Evolutionary conservation across 2,113 vertebrate species (phyloP).

Genomic region (Delphinus delphis): DNA sequence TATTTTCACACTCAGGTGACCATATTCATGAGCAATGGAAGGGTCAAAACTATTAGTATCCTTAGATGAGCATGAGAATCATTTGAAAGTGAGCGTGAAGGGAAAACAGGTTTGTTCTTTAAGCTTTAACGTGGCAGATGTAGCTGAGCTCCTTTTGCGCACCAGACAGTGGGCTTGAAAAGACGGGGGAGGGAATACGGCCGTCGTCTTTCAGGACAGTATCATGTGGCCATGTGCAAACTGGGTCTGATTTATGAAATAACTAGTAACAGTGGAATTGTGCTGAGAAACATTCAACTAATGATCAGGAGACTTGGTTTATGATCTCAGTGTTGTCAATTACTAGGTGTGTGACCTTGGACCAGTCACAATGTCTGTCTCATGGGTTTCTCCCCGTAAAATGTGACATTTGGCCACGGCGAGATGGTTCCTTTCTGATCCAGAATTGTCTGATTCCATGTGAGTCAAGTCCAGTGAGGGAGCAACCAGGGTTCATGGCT

Average conservation of each 20-base stretch:
- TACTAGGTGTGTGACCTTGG: neutral
- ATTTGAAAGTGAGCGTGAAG: neutral
- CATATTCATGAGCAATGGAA: neutral
- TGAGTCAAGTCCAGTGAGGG: neutral
- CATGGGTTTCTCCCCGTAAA: neutral
- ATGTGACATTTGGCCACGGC: neutral
- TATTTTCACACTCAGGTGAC: neutral
- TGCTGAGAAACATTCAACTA: neutral
- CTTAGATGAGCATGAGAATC: neutral
- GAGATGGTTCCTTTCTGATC: neutral
- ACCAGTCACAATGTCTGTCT: neutral
- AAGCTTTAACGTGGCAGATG: neutral
- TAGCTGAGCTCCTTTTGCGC: no score
- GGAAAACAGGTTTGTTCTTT: neutral
- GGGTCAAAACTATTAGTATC: neutral
- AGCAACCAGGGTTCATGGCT: neutral
- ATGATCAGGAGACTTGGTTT: neutral
- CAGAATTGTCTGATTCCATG: neutral
- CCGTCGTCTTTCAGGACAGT: neutral
- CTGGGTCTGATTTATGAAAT: neutral
- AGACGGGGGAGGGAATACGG: rapidly evolving
- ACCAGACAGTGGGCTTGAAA: rapidly evolving
- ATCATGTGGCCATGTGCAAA: no score
- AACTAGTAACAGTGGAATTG: neutral
- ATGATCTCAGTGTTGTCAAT: neutral